Conservation (phyloP, 2,888 invertebrate genomes). For the Agrochola lychnidis region DNA sequence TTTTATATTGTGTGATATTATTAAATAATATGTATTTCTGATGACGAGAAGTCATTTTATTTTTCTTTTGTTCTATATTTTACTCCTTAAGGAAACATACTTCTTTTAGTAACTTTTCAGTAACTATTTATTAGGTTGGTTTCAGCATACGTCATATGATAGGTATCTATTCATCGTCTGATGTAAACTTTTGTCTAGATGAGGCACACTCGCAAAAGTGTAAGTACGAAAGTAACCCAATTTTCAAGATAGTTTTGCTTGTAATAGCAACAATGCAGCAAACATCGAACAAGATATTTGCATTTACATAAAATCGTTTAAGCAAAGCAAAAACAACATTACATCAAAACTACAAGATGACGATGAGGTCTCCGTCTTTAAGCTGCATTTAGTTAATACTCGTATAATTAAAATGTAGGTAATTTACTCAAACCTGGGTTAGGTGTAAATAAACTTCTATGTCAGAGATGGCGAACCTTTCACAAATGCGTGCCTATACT, state of each 20-base stretch:
- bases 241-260: neutral
- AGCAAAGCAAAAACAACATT: neutral
- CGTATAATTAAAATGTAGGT: constrained; percentile 23
- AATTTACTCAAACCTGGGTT: constrained; percentile 14
- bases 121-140: neutral
- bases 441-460: neutral
- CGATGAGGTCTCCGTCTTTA: neutral
- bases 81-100: neutral
- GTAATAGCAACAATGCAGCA: neutral
- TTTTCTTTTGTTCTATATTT: neutral
- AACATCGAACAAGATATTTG: neutral
- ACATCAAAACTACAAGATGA: constrained; percentile 2
- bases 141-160: neutral
- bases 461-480: neutral
- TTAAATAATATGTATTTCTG: neutral
- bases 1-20: neutral
- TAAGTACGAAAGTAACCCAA: neutral
- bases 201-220: neutral
- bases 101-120: no score
- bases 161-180: neutral
- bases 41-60: neutral
- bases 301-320: neutral
- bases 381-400: constrained; percentile 4
- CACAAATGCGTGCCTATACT: neutral
- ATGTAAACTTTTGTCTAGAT: neutral